Base-by-base conservation (phyloP, 2,888 invertebrate genomes). In the Antheraea yamamai region DNA sequence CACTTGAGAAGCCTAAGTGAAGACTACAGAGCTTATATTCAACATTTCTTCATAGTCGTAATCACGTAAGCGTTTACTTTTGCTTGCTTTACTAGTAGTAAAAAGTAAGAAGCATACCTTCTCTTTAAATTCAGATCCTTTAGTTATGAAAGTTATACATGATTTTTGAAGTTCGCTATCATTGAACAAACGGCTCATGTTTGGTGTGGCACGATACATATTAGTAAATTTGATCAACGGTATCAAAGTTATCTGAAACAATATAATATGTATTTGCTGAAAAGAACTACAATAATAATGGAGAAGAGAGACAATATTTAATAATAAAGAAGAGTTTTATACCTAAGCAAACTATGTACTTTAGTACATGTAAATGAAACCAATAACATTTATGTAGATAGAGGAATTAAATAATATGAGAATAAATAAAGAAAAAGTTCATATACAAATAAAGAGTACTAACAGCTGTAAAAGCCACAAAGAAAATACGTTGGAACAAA, bases 171-270 rank as follows among this genome's bases (percentile, higher is more conserved):
- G 89, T 8, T 95, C 92, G 0, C 88, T 87, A 84, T 97, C 96
- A 76, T 96, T 96, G 75, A 96, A 96, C 47, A 98, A 90, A 20
- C 96, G 95, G 82, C 96, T 96, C 1, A 98, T 95, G 80, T 96
- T 96, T 20, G 97, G 96, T 0, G 97, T 98, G 7, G 97, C 96
- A 77, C 97, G 96, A 89, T 98, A 98, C 84, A 97, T 97, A 89
- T 98, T 98, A 81, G 97, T 97, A 89, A 98, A 98, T 91, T 98
- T 97, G 77, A 98, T 96, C 79, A 98, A 96, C 16, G 98, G 97
- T 74, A 98, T 96, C 75, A 98, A 90, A 30, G 96, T 96, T 0
- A 98, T 96, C 84, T 97, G 79, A 8, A 75, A 76, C 26, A 58
- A 73, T 73, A 64, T 14, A 61, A 72, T 61, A 47, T 68, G 18